phyloP scores from a whole-genome alignment of 2,797 vertebrate species.

The Pipistrellus pygmaeus region DNA sequence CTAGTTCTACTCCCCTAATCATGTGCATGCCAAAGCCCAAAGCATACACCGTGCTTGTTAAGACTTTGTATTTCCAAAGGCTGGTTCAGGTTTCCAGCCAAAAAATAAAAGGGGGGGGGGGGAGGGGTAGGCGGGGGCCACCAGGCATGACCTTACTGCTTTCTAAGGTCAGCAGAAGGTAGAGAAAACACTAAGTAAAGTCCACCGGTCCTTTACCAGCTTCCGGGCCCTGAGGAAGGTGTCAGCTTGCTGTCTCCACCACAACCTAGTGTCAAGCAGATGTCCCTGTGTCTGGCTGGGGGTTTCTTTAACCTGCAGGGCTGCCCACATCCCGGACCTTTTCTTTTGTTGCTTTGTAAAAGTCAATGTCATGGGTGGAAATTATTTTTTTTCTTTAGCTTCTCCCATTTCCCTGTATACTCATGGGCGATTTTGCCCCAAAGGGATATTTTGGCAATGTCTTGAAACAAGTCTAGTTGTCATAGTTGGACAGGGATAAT shows the following conservation, averaged over 20 bases:
- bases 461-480: neutral
- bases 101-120: slow-evolving; percentile 46
- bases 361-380: neutral
- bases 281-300: neutral
- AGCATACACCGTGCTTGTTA: neutral
- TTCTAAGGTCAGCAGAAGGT: slow-evolving; percentile 44
- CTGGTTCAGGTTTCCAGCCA: slow-evolving; percentile 43
- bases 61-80: slow-evolving; percentile 47
- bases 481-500: neutral
- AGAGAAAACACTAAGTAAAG: neutral
- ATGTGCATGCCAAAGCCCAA: slow-evolving; percentile 15
- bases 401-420: slow-evolving; percentile 24
- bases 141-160: slow-evolving; percentile 26
- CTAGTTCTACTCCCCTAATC: slow-evolving; percentile 53
- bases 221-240: slow-evolving; percentile 1
- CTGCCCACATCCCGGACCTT: neutral
- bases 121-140: slow-evolving; percentile 9
- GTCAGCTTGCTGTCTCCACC: slow-evolving; percentile 22
- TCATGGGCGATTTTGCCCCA: neutral
- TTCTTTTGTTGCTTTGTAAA: slow-evolving; percentile 19
- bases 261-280: neutral
- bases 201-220: neutral
- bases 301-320: neutral
- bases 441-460: neutral
- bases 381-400: slow-evolving; percentile 18